Base-by-base conservation (phyloP, 35 echinoderm and acorn worm species). In the Ophioderma brevispina region DNA sequence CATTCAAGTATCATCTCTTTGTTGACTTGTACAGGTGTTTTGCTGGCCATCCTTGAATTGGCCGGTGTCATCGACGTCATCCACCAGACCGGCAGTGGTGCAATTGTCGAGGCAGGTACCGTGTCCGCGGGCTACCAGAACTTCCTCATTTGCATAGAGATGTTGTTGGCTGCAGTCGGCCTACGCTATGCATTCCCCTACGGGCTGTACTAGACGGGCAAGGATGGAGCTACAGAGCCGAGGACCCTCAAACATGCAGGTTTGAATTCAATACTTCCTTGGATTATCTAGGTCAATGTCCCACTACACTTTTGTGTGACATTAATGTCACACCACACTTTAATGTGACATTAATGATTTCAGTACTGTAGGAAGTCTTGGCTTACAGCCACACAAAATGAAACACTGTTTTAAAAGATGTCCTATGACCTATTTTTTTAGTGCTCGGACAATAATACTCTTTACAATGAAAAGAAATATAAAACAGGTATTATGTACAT, bases 41-140 rank as follows among this genome's bases (percentile, higher is more conserved):
- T 98, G 55, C 87, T 98, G 55, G 96, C 96, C 64, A 92, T 98
- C 40, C 87, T 98, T 17, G 96, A 98, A 82, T 80, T 98, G 75
- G 93, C 86, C 0, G 91, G 90, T 30, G 91, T 88, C 33, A 94
- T 98, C 43, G 64, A 78, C 4, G 87, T 93, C 31, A 90, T 90
- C 21, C 81, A 49, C 25, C 36, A 84, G 6, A 86, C 85, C 64
- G 90, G 91, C 38, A 59, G 0, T 15, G 79, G 89, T 33, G 86
- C 46, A 23, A 64, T 40, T 0, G 91, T 95, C 15, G 38, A 76
- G 80, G 90, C 94, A 23, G 83, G 96, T 63, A 92, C 93, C 8
- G 96, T 98, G 19, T 98, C 96, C n/a, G 96, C 96, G 19, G 96
- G 96, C 17, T 98, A 94, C 43, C 96, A 98, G 90, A 98, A 98